Evolutionary conservation across 2,113 vertebrate genomes (phyloP).

Genomic region (Cariama cristata): DNA sequence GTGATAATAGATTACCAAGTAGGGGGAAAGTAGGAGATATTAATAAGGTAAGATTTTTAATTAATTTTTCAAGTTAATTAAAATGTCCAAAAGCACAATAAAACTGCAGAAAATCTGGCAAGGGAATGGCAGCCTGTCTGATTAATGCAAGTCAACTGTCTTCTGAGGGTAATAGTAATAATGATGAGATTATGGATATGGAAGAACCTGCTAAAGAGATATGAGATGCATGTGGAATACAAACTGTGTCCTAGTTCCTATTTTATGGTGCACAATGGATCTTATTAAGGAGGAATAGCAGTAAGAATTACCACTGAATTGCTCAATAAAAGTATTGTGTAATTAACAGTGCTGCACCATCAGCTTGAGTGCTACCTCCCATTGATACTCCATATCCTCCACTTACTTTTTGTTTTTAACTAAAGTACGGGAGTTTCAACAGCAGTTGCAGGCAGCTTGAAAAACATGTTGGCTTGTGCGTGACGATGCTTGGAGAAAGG

Average conservation of each 20-base stretch:
- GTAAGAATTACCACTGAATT: constrained; percentile 81
- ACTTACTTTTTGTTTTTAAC: constrained; percentile 75
- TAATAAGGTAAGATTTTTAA: constrained; percentile 83
- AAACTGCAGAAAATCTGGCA: constrained; percentile 83
- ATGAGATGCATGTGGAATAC: constrained; percentile 79
- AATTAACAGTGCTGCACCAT: constrained; percentile 80
- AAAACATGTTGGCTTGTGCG: constrained; percentile 22
- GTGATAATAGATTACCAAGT: constrained; percentile 65
- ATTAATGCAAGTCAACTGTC: constrained; percentile 84
- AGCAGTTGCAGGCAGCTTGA: constrained; percentile 36
- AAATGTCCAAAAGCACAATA: constrained; percentile 87
- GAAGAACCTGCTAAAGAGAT: constrained; percentile 82
- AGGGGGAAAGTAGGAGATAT: constrained; percentile 65
- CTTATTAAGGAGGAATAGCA: constrained; percentile 83
- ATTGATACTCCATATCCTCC: constrained; percentile 73
- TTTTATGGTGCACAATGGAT: constrained; percentile 85
- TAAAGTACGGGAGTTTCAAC: constrained; percentile 55
- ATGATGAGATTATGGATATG: constrained; percentile 84
- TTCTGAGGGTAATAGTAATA: constrained; percentile 85
- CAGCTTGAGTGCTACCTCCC: constrained; percentile 77
- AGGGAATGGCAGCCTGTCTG: constrained; percentile 81
- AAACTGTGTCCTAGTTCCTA: constrained; percentile 82
- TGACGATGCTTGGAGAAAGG: not conserved
- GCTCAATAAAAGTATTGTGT: constrained; percentile 84
- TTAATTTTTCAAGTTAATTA: constrained; percentile 88